Evolutionary conservation across 2,888 invertebrate genomes (phyloP).

Genomic region (Epinotia brunnichana): DNA sequence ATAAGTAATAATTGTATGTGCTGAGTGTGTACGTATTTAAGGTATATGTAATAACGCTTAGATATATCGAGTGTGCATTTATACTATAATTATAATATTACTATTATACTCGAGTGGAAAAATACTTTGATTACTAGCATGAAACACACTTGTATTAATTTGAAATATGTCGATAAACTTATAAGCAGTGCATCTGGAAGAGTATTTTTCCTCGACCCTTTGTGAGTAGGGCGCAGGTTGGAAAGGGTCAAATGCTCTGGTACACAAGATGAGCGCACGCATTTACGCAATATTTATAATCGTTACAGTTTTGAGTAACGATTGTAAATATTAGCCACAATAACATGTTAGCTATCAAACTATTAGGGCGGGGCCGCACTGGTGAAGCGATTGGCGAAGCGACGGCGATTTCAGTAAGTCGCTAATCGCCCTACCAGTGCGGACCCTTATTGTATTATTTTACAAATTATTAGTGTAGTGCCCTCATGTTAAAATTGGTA

Average conservation of each 20-base stretch:
- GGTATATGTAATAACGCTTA: constrained; percentile 10
- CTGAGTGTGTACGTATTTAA: constrained; percentile 28
- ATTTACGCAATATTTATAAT: too few relatives aligned
- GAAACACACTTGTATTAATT: not conserved
- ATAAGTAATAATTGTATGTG: constrained; percentile 5
- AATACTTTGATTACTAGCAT: not conserved
- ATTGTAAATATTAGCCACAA: not conserved
- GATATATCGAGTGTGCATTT: constrained; percentile 13
- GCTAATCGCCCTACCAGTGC: too few relatives aligned
- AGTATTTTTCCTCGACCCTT: constrained; percentile 1
- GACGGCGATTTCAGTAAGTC: too few relatives aligned
- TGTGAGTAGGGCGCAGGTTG: constrained; percentile 1
- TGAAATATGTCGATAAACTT: too few relatives aligned
- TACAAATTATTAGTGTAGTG: too few relatives aligned
- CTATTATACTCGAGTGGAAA: constrained; percentile 8
- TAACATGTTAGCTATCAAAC: not conserved
- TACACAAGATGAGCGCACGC: too few relatives aligned
- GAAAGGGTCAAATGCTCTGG: not conserved
- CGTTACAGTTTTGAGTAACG: too few relatives aligned
- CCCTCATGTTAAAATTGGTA: too few relatives aligned
- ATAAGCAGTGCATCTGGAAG: not conserved
- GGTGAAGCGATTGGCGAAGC: too few relatives aligned
- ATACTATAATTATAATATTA: constrained; percentile 16
- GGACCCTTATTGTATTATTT: too few relatives aligned
- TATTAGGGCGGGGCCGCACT: not conserved